Conservation (phyloP, 1,140 invertebrate species). For the Rhopalosiphum padi region DNA sequence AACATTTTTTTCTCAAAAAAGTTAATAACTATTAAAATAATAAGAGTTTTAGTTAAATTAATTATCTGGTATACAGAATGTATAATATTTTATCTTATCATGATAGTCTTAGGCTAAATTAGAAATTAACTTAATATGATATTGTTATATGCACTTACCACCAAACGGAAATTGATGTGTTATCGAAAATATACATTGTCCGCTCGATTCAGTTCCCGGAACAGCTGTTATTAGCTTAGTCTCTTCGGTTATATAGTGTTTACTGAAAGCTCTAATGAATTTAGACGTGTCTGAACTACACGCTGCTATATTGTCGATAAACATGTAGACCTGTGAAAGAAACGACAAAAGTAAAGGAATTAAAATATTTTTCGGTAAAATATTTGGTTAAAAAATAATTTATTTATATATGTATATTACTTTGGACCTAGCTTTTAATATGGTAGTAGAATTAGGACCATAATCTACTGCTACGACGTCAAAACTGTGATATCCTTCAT, state of each 20-base stretch:
- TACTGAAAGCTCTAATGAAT: constrained; percentile 46
- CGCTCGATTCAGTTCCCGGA: neutral
- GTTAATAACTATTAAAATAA: too few relatives aligned
- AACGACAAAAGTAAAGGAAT: neutral
- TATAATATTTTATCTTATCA: neutral
- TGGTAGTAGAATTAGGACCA: neutral
- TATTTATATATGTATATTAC: neutral
- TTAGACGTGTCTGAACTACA: neutral
- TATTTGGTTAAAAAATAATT: neutral
- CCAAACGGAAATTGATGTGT: constrained; percentile 21
- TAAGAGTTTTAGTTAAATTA: too few relatives aligned
- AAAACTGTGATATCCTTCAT: constrained; percentile 9
- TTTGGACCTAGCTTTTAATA: neutral
- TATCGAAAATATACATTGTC: constrained; percentile 7
- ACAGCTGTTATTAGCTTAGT: constrained; percentile 3
- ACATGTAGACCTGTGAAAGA: neutral
- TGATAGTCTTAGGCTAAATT: neutral
- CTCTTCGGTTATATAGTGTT: constrained; percentile 28
- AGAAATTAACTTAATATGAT: neutral
- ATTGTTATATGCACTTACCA: neutral
- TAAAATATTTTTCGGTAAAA: neutral
- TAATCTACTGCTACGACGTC: constrained; percentile 21
- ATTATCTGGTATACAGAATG: neutral
- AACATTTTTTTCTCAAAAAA: too few relatives aligned
- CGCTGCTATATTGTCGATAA: constrained; percentile 8